Conservation (phyloP, 2,113 vertebrate genomes). For the Anolis sagrei region DNA sequence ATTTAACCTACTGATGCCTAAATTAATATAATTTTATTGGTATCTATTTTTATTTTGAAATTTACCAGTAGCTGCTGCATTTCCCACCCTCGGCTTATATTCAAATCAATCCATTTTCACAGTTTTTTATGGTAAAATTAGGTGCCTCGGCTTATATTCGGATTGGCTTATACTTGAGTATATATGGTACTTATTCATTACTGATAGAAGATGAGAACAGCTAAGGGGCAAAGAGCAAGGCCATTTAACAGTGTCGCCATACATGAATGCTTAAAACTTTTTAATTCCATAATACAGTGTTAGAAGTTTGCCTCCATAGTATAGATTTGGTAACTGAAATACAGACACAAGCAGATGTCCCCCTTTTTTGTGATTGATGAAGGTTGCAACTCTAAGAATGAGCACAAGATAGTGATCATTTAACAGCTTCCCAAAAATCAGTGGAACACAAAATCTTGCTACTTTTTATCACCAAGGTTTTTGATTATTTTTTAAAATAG, state of each 20-base stretch:
- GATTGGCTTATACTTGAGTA: too few relatives aligned
- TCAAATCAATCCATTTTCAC: too few relatives aligned
- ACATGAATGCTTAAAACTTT: not conserved
- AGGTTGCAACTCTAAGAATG: slow-evolving; percentile 9
- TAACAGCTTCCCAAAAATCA: slow-evolving; percentile 14
- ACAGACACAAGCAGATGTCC: not conserved
- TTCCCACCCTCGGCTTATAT: too few relatives aligned
- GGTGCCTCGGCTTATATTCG: too few relatives aligned
- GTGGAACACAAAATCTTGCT: not conserved
- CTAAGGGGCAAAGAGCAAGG: not conserved
- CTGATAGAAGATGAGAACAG: not conserved
- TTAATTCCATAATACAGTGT: not conserved
- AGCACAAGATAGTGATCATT: not conserved
- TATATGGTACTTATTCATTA: not conserved
- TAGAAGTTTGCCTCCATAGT: not conserved
- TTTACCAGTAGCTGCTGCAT: too few relatives aligned
- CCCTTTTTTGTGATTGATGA: not conserved
- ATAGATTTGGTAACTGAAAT: not conserved
- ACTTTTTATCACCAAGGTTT: not conserved
- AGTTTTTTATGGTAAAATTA: too few relatives aligned
- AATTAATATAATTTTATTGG: too few relatives aligned
- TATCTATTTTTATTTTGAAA: too few relatives aligned
- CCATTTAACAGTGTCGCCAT: accelerated
- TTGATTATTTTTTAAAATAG: not conserved
- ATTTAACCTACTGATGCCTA: too few relatives aligned